Evolutionary conservation across 2,797 vertebrate species (phyloP), one percentile per base, ranked within the genome.

Genomic region (Anolis apletophallus): DNA sequence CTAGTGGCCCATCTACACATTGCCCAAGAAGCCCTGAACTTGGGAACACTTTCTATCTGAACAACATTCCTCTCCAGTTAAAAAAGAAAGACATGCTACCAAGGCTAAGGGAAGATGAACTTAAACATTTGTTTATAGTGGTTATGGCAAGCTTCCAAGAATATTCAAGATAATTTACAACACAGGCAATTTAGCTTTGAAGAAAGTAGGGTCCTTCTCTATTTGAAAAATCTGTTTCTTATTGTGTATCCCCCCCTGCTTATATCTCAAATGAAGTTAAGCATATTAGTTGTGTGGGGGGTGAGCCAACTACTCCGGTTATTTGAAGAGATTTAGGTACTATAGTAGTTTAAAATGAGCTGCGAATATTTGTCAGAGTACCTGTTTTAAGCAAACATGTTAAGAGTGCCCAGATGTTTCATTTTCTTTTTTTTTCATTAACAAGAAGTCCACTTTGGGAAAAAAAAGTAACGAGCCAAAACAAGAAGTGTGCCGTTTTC

Each of bases 151-250:
- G 80, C 87, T 89, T 95, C 94, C 95, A 95, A 92, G 91, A 86
- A 89, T 64, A 94, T 93, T 93, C 89, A 91, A 80, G 86, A 90
- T 95, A 94, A 96, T 96, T 95, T 95, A 93, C 93, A 96, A 82
- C 73, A 94, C 91, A 94, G 90, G 92, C 1, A 12, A 94, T 85
- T 79, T 77, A 83, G 85, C 82, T 94, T 94, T 92, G 91, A 95
- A 95, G 91, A 87, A 82, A 90, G 90, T 80, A 75, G 89, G 93
- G 91, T 81, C 77, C 85, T 93, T 73, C 40, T 81, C 12, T 61
- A 8, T 91, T 86, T 94, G 81, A 76, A 86, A 93, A 95, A 95
- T 94, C 92, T 93, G 93, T 92, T 95, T 93, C 88, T 91, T 93
- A 93, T 94, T 95, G 93, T 92, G 91, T 81, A 87, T 87, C 69